Base-by-base conservation (phyloP, 2,888 invertebrate genomes). In the Orthosia gracilis region DNA sequence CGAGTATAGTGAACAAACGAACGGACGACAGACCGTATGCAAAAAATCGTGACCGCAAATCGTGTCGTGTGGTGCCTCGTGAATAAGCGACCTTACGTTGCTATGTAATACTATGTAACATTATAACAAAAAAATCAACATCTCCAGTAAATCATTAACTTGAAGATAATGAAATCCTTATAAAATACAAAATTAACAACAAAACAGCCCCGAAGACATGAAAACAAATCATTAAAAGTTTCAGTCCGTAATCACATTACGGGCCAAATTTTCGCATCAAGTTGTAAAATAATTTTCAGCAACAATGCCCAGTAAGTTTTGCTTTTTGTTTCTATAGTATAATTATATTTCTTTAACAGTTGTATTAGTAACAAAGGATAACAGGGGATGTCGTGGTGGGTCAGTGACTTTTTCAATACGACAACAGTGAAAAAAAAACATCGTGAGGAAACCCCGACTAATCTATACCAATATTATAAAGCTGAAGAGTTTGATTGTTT, bases 301-400 rank as follows among this genome's bases (percentile, higher is more conserved):
- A 21, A 75, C 59, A 61, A 78, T 78, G 78, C 21, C 57, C 49
- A 13, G 78, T 78, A 76, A 82, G 82, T 82, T 62, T 50, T 18
- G 12, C 12, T 23, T 73, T 62, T 18, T 47, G n/a, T 80, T 57
- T 61, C n/a, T 40, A 2, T 40, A 31, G 7, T 31, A 31, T 31
- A 40, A 40, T 40, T 40, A 40, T 40, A 40, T 40, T 40, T 40
- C 1, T 40, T 40, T 40, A 40, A 9, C 9, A 40, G 40, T 40
- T 40, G 1, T 40, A 40, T 7, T 40, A 40, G 9, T 9, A 40
- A 9, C 9, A 40, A 40, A 40, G 9, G 9, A 40, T 40, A 40
- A 40, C 9, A 40, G 40, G 40, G 40, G 9, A 40, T 40, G 7
- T n/a, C n/a, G n/a, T n/a, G n/a, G n/a, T n/a, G n/a, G n/a, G n/a